Conservation (phyloP, 2,113 vertebrate species). For the Cettia cetti region DNA sequence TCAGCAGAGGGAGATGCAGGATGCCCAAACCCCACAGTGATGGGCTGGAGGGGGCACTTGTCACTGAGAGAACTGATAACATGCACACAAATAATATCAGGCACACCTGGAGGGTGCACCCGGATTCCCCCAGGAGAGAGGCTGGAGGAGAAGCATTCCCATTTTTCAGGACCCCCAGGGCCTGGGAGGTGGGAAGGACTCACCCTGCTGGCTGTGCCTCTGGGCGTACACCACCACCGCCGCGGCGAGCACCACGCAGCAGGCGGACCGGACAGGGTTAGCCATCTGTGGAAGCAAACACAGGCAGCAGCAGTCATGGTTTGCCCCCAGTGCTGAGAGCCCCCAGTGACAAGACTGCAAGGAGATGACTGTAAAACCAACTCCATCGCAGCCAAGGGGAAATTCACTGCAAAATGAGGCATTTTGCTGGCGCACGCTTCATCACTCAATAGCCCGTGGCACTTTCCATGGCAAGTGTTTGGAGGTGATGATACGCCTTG, state of each 20-base stretch:
- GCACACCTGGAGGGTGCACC: accelerated
- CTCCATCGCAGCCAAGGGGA: not conserved
- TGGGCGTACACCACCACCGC: conserved; percentile 89
- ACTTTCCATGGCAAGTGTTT: not conserved
- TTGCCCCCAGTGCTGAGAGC: not conserved
- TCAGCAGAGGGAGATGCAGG: not conserved
- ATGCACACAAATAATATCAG: not conserved
- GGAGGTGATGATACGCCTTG: accelerated
- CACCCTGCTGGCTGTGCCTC: conserved; percentile 90
- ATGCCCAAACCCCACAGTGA: not conserved
- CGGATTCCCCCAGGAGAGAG: not conserved
- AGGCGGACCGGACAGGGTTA: conserved; percentile 86
- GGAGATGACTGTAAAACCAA: not conserved
- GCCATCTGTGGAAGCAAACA: conserved; percentile 88
- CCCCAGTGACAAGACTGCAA: accelerated
- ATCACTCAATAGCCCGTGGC: not conserved
- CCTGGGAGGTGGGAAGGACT: conserved; percentile 57
- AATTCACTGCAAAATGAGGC: not conserved
- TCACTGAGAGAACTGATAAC: not conserved
- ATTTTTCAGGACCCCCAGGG: not conserved
- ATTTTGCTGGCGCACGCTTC: accelerated
- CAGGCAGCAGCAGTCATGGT: conserved; percentile 32
- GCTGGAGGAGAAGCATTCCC: not conserved
- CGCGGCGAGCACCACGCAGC: conserved; percentile 87
- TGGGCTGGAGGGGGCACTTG: not conserved